These are phyloP conservation scores for Nemapogon koenigi DNA, from an alignment of 2,888 invertebrate species.

Conservation along the genomic window DNA sequence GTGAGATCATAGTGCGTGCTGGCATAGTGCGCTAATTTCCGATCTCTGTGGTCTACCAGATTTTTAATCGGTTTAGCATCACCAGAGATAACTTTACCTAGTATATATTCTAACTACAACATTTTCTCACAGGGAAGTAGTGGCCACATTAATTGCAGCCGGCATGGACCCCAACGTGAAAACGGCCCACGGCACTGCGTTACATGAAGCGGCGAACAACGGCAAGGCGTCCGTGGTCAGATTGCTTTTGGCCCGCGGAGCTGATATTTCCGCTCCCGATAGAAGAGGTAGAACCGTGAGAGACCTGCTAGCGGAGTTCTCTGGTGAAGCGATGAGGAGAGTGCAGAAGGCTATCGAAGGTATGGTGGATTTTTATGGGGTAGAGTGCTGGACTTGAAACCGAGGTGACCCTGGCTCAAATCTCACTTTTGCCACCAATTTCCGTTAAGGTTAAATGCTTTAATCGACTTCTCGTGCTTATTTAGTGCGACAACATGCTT, in stretches of 20 bases:
- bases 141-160: conserved; percentile 80
- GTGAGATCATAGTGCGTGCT: no score
- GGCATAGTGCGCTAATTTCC: no score
- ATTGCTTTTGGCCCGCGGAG: conserved; percentile 80
- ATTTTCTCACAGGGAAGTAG: conserved; percentile 70
- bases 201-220: conserved; percentile 93
- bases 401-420: no score
- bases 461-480: no score
- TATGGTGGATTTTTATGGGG: conserved; percentile 30
- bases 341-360: conserved; percentile 86
- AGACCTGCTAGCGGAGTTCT: conserved; percentile 85
- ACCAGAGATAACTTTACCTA: no score
- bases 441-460: no score
- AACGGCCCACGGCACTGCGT: conserved; percentile 86
- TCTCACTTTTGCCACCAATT: no score
- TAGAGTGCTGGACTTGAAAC: neutral
- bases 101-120: neutral
- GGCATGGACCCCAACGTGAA: conserved; percentile 89
- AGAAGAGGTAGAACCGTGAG: conserved; percentile 83
- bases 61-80: no score
- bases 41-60: no score
- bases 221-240: conserved; percentile 90
- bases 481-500: no score
- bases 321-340: conserved; percentile 87
- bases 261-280: conserved; percentile 82